phyloP scores from a whole-genome alignment of 2,888 invertebrate species.

The Fissipunctia ypsillon region DNA sequence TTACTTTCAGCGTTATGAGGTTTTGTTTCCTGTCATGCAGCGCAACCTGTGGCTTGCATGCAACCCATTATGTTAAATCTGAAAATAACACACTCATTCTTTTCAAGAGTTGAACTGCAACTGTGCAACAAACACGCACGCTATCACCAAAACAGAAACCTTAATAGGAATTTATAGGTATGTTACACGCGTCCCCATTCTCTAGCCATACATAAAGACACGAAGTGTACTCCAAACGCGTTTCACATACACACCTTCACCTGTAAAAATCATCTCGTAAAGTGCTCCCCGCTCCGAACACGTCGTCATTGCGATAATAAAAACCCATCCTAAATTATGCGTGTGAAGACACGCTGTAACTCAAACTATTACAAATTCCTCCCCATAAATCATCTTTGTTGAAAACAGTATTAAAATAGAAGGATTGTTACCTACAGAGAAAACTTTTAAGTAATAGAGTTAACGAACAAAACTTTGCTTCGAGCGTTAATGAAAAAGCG shows the following conservation, averaged over 20 bases:
- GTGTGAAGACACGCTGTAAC: constrained; percentile 30
- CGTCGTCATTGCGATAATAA: constrained; percentile 35
- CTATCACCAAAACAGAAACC: constrained; percentile 9
- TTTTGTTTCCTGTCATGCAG: constrained; percentile 46
- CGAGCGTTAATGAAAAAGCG: constrained; percentile 60
- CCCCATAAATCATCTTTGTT: constrained; percentile 56
- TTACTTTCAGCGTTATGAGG: constrained; percentile 28
- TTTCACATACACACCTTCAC: neutral
- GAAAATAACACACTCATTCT: constrained; percentile 7
- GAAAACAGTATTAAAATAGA: constrained; percentile 62
- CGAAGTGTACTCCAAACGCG: constrained; percentile 23
- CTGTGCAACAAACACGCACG: constrained; percentile 11
- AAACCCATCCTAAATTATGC: constrained; percentile 21
- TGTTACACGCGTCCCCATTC: neutral
- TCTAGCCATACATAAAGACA: constrained; percentile 9
- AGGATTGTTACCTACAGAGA: constrained; percentile 55
- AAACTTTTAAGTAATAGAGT: constrained; percentile 60
- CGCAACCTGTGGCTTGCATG: constrained; percentile 41
- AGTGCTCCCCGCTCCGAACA: constrained; percentile 10
- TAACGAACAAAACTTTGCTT: constrained; percentile 42
- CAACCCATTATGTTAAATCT: constrained; percentile 25
- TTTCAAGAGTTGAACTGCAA: constrained; percentile 11
- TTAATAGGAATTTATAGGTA: constrained; percentile 9
- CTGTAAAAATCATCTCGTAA: constrained; percentile 28
- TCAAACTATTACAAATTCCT: constrained; percentile 37